phyloP scores from a whole-genome alignment of 2,113 vertebrate genomes.

The Hemiscyllium ocellatum region DNA sequence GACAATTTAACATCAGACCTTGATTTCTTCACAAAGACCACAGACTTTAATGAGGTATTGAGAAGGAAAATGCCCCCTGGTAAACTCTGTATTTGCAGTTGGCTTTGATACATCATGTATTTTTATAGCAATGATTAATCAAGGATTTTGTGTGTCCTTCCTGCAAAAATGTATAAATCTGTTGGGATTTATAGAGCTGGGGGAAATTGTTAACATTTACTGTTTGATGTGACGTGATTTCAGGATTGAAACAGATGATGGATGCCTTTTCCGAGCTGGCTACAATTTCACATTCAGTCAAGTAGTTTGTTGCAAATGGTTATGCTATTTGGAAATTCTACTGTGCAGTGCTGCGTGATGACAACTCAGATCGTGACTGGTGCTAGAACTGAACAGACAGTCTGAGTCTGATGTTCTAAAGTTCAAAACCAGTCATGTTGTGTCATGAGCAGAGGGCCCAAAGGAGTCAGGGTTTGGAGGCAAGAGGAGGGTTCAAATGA shows the following conservation, averaged over 20 bases:
- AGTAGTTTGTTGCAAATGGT: not conserved
- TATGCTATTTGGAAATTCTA: not conserved
- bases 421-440: not conserved
- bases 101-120: not conserved
- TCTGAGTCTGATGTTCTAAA: not conserved
- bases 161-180: not conserved
- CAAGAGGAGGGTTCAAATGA: not conserved
- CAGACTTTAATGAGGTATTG: not conserved
- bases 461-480: not conserved
- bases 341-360: not conserved
- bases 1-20: not conserved
- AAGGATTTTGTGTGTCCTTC: not conserved
- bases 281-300: not conserved
- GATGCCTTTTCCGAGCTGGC: not conserved
- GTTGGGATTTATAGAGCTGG: conserved; percentile 19
- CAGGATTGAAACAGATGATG: conserved; percentile 10
- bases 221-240: conserved; percentile 10
- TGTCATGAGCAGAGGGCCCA: not conserved
- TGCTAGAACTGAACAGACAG: not conserved
- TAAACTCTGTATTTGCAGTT: conserved; percentile 10
- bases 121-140: conserved; percentile 28
- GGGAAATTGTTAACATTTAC: conserved; percentile 18
- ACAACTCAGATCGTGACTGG: not conserved
- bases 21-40: not conserved
- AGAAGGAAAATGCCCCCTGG: not conserved